phyloP scores from a whole-genome alignment of 1,140 invertebrate genomes.

The Homarus americanus region DNA sequence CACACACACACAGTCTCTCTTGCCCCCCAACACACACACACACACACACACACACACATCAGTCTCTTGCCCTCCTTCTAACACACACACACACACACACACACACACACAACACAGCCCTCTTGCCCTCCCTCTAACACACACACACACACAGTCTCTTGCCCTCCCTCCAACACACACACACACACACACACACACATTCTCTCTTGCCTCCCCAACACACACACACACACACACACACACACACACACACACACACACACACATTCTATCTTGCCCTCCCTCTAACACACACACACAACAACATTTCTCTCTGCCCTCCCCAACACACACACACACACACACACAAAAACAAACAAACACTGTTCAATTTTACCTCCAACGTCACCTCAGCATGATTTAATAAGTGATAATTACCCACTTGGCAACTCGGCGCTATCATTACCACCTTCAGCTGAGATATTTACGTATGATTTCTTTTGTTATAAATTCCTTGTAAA shows the following conservation, averaged over 20 bases:
- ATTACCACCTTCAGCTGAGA: slow-evolving; percentile 32
- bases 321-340: too few relatives aligned
- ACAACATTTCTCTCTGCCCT: too few relatives aligned
- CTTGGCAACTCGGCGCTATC: slow-evolving; percentile 36
- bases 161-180: too few relatives aligned
- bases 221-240: slow-evolving; percentile 38
- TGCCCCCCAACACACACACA: too few relatives aligned
- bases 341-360: too few relatives aligned
- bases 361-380: too few relatives aligned
- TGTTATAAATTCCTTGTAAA: slow-evolving; percentile 27
- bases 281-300: too few relatives aligned
- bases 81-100: slow-evolving; percentile 5
- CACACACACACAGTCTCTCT: too few relatives aligned
- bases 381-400: slow-evolving; percentile 31
- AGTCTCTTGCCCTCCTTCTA: background rate
- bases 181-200: slow-evolving; percentile 43
- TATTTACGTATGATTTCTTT: slow-evolving; percentile 37
- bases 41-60: too few relatives aligned
- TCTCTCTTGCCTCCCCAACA: slow-evolving; percentile 21
- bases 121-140: background rate
- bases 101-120: background rate
- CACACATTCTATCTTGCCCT: background rate
- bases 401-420: slow-evolving; percentile 55
- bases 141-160: too few relatives aligned
- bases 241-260: background rate